Base-by-base conservation (phyloP, 1,140 invertebrate genomes). In the Halictus rubicundus region DNA sequence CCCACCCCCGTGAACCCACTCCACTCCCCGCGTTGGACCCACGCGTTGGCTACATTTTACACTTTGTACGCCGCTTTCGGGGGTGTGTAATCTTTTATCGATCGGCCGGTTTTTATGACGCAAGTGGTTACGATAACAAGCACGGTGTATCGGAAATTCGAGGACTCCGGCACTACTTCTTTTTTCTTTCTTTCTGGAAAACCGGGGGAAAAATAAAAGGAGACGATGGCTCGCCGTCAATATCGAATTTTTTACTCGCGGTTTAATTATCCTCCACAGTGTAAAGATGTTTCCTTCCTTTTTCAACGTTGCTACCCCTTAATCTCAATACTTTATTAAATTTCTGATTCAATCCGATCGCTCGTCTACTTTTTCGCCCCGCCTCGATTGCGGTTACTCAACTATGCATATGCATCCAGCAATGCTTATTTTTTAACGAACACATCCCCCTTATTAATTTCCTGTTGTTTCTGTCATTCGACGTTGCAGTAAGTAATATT, bases 31-130 rank as follows among this genome's bases (percentile, higher is more conserved):
- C 37, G 1, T 52, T 16, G 37, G 2, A 19, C 39, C 60, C 60
- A 5, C 25, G 23, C 25, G 19, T 39, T 27, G n/a, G 27, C 19
- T 54, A 23, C 57, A 32, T 61, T 70, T 52, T 63, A 52, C 68
- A 68, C 64, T 68, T 77, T 69, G 39, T 14, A 69, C 39, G 2
- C 27, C 27, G 16, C 39, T 25, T 27, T 42, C 42, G 2, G n/a
- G n/a, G 23, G 9, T 14, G 9, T 70, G 59, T 54, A 70, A 78
- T 78, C 68, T 54, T 68, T 70, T 52, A 78, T 78, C 75, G 68
- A 78, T 69, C 74, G 39, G 9, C 23, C 7, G 42, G 25, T 63
- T 49, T 73, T 63, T 73, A 73, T 21, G 25, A 72, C 27, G 25
- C 25, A 21, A 10, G 19, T 63, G 25, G 54, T 65, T 49, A 7